These are phyloP conservation scores for Thunnus albacares DNA, from an alignment of 2,797 vertebrate species.

Conservation along the genomic window DNA sequence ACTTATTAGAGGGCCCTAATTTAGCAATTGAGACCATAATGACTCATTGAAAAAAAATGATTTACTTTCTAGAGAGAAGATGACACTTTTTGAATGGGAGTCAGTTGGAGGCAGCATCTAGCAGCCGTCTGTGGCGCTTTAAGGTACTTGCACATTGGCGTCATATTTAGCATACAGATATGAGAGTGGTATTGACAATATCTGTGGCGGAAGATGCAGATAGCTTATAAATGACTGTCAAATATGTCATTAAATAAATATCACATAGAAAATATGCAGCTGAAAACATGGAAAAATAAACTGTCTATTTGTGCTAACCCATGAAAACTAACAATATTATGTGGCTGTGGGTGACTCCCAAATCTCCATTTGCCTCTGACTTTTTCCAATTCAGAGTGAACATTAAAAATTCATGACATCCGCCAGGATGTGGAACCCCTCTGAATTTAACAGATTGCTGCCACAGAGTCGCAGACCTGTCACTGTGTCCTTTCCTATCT, in stretches of 20 bases:
- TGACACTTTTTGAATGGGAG: too few relatives aligned
- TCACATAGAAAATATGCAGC: neutral
- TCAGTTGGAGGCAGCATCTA: too few relatives aligned
- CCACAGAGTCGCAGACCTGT: conserved; percentile 56
- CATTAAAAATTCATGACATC: conserved; percentile 69
- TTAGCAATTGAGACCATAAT: too few relatives aligned
- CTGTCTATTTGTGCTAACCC: conserved; percentile 1
- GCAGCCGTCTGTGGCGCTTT: neutral
- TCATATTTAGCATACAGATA: neutral
- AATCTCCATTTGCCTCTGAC: conserved; percentile 45
- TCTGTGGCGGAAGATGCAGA: neutral
- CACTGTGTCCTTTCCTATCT: conserved; percentile 58
- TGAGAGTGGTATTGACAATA: neutral
- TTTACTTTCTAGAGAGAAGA: too few relatives aligned
- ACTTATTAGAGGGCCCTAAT: too few relatives aligned
- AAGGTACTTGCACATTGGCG: too few relatives aligned
- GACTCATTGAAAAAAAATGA: too few relatives aligned
- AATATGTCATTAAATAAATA: neutral
- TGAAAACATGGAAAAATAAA: neutral
- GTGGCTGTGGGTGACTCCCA: conserved; percentile 14
- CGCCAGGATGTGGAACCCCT: conserved; percentile 58
- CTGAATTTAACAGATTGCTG: conserved; percentile 63
- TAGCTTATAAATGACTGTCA: neutral
- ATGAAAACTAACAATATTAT: conserved; percentile 2
- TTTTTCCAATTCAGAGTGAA: conserved; percentile 42